Conservation (phyloP, 2,888 invertebrate genomes). For the Ophioninae sp. region DNA sequence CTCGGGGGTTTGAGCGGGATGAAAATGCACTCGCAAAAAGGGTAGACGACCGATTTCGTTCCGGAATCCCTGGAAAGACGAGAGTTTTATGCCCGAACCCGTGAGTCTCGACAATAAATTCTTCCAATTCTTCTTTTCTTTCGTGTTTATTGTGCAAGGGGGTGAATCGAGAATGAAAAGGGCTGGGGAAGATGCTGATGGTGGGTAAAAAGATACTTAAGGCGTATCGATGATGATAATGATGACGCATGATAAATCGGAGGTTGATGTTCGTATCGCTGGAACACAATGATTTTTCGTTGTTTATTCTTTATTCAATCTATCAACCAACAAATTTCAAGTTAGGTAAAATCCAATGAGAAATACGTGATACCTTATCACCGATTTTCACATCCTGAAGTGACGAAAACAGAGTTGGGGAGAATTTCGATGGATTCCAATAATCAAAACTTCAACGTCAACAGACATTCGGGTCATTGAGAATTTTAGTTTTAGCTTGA, state of each 20-base stretch:
- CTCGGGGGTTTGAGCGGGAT: not conserved
- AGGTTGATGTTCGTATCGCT: too few relatives aligned
- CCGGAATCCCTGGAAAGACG: constrained; percentile 56
- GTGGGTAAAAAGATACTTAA: not conserved
- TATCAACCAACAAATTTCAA: too few relatives aligned
- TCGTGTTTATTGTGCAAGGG: constrained; percentile 27
- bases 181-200: constrained; percentile 5
- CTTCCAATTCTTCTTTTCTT: constrained; percentile 56
- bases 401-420: too few relatives aligned
- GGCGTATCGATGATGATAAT: constrained; percentile 9
- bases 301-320: too few relatives aligned
- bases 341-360: too few relatives aligned
- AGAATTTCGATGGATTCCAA: too few relatives aligned
- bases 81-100: constrained; percentile 64
- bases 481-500: constrained; percentile 42
- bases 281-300: too few relatives aligned
- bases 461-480: constrained; percentile 10
- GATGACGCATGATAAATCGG: too few relatives aligned
- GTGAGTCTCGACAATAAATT: constrained; percentile 64
- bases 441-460: too few relatives aligned
- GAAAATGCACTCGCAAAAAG: constrained; percentile 61
- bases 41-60: constrained; percentile 63
- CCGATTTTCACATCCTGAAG: too few relatives aligned
- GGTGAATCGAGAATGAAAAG: not conserved
- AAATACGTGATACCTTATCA: too few relatives aligned